A percentile compares a stretch with the other conserved stretches of the same genome.
Evolutionary conservation across 2,888 invertebrate genomes (phyloP).

Genomic region (Drosophila engyochracea): DNA sequence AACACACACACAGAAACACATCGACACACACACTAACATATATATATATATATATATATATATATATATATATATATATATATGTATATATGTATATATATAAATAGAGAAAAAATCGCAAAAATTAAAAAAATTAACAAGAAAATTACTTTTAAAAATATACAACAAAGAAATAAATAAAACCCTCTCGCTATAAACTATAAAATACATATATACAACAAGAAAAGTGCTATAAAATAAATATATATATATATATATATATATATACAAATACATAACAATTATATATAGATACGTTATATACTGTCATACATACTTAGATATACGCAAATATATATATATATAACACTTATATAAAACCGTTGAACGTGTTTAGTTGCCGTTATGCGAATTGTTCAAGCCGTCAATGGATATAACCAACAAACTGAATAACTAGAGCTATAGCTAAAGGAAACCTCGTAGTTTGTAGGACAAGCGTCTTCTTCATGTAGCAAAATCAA

Average conservation of each 20-base stretch:
- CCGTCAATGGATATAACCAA: slow-evolving; percentile 19
- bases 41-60: background rate
- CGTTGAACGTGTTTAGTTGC: slow-evolving; percentile 62
- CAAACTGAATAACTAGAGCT: slow-evolving; percentile 63
- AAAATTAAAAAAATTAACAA: slow-evolving; percentile 48
- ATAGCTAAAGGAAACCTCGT: slow-evolving; percentile 73
- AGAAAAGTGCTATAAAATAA: slow-evolving; percentile 49
- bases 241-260: background rate
- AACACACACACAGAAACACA: slow-evolving; percentile 13
- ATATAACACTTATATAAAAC: slow-evolving; percentile 47
- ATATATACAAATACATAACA: slow-evolving; percentile 22
- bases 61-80: background rate
- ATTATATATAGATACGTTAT: slow-evolving; percentile 47
- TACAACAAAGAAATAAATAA: slow-evolving; percentile 43
- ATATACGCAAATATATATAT: slow-evolving; percentile 18
- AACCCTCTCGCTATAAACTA: slow-evolving; percentile 29
- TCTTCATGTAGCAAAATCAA: slow-evolving; percentile 56
- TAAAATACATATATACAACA: slow-evolving; percentile 27
- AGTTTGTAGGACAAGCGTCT: slow-evolving; percentile 69
- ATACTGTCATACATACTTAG: slow-evolving; percentile 41
- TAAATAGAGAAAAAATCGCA: slow-evolving; percentile 8
- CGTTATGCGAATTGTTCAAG: slow-evolving; percentile 66
- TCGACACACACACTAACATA: slow-evolving; percentile 3
- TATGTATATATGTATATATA: background rate
- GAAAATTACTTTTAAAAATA: slow-evolving; percentile 75